phyloP scores from a whole-genome alignment of 2,113 vertebrate species.

The Cavia aperea region DNA sequence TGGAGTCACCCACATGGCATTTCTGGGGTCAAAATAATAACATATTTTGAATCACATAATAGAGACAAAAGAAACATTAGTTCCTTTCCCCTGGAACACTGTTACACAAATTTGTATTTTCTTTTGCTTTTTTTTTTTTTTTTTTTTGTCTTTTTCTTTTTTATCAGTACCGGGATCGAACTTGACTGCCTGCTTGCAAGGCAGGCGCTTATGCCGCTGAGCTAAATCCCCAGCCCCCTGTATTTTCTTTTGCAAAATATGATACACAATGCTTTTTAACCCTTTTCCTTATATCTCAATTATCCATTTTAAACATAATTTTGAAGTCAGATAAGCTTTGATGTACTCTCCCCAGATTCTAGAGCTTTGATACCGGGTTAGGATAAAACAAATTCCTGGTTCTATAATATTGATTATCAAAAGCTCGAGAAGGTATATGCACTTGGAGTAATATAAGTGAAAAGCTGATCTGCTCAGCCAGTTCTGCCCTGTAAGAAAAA shows the following conservation, averaged over 20 bases:
- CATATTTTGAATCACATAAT: background rate
- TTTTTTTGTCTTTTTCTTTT: no score
- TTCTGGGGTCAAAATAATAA: conserved; percentile 14
- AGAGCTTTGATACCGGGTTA: background rate
- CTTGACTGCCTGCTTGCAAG: no score
- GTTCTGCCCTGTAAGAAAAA: background rate
- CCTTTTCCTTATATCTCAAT: background rate
- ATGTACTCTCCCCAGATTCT: background rate
- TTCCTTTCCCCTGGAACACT: background rate
- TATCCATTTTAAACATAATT: background rate
- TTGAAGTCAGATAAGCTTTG: background rate
- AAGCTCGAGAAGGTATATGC: background rate
- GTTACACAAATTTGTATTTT: background rate
- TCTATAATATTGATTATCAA: background rate
- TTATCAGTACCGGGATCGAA: no score
- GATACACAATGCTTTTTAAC: background rate
- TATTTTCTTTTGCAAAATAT: background rate
- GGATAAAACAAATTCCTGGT: background rate
- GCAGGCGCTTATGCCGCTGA: no score
- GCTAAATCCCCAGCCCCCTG: no score
- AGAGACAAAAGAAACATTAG: background rate
- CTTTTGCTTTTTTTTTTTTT: background rate
- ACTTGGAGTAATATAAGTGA: background rate
- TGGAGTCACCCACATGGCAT: background rate
- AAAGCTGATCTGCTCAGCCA: background rate